phyloP scores from a whole-genome alignment of 2,888 invertebrate genomes.

The Lepidonotus clava region DNA sequence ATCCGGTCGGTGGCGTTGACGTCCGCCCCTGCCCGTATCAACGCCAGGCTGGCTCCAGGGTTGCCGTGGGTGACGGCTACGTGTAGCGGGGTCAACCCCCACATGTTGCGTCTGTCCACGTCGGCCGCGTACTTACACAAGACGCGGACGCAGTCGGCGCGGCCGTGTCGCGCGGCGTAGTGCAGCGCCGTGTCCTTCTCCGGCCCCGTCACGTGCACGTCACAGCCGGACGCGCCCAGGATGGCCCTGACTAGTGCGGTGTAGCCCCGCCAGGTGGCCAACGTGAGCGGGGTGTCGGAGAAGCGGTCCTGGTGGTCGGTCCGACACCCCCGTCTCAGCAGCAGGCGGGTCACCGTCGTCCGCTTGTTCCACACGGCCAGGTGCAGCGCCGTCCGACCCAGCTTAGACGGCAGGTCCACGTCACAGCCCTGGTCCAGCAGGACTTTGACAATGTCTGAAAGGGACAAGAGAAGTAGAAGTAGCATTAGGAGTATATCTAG shows the following conservation, averaged over 20 bases:
- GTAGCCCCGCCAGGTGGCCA: conserved; percentile 21
- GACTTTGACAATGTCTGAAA: conserved; percentile 7
- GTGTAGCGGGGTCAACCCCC: conserved; percentile 8
- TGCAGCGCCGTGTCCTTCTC: conserved; percentile 18
- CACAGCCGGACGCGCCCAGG: neutral
- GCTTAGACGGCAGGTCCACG: neutral
- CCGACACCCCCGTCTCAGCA: neutral
- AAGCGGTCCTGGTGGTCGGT: neutral
- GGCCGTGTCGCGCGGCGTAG: conserved; percentile 23
- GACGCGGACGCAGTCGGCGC: neutral
- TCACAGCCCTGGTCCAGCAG: neutral
- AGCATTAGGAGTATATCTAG: too few relatives aligned
- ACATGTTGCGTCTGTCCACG: neutral
- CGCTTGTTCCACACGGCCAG: conserved; percentile 38
- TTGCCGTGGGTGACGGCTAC: neutral
- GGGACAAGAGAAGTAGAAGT: neutral
- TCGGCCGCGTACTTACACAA: neutral
- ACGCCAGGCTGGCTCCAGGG: neutral
- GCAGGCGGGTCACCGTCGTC: neutral
- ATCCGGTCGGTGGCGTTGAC: neutral
- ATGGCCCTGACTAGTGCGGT: neutral
- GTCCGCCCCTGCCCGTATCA: neutral
- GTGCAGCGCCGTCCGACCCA: conserved; percentile 35
- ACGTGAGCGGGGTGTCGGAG: conserved; percentile 28
- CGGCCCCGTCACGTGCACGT: neutral